These are phyloP conservation scores for Cynaeus angustus DNA, from an alignment of 2,888 invertebrate species.

Conservation along the genomic window DNA sequence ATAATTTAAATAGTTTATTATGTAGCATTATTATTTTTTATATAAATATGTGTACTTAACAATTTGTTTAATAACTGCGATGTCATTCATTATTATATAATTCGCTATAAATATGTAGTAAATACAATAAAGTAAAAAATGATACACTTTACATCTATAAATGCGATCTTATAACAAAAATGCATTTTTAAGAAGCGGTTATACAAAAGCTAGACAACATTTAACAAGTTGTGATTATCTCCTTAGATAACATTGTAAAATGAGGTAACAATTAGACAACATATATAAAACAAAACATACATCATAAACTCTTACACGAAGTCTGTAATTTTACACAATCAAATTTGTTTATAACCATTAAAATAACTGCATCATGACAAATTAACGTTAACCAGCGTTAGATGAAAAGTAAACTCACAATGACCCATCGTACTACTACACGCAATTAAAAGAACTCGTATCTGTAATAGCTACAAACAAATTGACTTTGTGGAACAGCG, in stretches of 20 bases:
- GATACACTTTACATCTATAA: slow-evolving; percentile 62
- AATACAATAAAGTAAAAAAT: slow-evolving; percentile 54
- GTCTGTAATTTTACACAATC: slow-evolving; percentile 32
- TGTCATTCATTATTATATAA: slow-evolving; percentile 66
- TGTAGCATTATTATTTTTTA: slow-evolving; percentile 51
- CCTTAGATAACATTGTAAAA: slow-evolving; percentile 50
- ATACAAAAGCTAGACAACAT: slow-evolving; percentile 58
- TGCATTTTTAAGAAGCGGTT: slow-evolving; percentile 63
- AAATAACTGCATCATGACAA: background rate
- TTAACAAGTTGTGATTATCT: slow-evolving; percentile 47
- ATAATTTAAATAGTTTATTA: slow-evolving; percentile 49
- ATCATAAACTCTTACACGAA: slow-evolving; percentile 41
- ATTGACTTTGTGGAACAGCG: slow-evolving; percentile 28
- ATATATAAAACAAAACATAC: slow-evolving; percentile 44
- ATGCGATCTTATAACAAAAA: slow-evolving; percentile 62
- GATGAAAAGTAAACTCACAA: slow-evolving; percentile 9
- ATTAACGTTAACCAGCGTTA: slow-evolving; percentile 23
- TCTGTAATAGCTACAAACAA: slow-evolving; percentile 37
- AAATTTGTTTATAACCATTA: slow-evolving; percentile 42
- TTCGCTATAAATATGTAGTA: slow-evolving; percentile 60
- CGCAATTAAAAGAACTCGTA: slow-evolving; percentile 8
- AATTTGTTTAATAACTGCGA: slow-evolving; percentile 61
- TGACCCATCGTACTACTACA: slow-evolving; percentile 3
- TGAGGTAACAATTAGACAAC: slow-evolving; percentile 51
- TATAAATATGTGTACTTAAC: slow-evolving; percentile 59